Conservation (phyloP, 35 echinoderm and acorn worm genomes). For the Anneissia japonica region DNA sequence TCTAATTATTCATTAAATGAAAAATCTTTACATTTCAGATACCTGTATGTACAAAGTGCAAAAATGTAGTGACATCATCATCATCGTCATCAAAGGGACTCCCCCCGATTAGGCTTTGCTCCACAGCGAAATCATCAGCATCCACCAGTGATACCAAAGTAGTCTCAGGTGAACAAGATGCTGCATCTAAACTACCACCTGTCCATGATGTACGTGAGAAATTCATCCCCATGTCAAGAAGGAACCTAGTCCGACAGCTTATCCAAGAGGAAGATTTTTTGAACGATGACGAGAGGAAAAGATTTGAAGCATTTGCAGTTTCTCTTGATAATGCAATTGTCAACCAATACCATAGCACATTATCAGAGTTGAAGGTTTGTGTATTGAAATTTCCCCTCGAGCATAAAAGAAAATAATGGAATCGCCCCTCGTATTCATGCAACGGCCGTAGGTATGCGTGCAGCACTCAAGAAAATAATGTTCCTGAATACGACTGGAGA, state of each 20-base stretch:
- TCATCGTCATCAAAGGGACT: neutral
- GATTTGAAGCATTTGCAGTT: slow-evolving; percentile 79
- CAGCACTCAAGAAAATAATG: no score
- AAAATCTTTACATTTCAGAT: no score
- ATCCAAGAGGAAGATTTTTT: slow-evolving; percentile 81
- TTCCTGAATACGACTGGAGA: no score
- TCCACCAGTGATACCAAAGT: neutral
- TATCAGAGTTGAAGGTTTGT: slow-evolving; percentile 84
- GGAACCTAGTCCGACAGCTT: slow-evolving; percentile 61
- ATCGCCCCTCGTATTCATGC: no score
- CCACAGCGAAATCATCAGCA: neutral
- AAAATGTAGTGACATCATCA: neutral
- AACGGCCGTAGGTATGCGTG: no score
- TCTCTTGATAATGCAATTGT: slow-evolving; percentile 67
- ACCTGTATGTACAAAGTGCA: neutral
- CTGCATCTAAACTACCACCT: slow-evolving; percentile 12
- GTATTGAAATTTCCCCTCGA: neutral
- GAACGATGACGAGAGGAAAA: slow-evolving; percentile 29
- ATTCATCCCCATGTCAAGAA: slow-evolving; percentile 90
- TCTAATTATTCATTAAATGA: no score
- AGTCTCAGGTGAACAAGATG: neutral
- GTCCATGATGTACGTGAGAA: slow-evolving; percentile 67
- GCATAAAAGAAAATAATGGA: no score
- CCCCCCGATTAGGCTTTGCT: neutral
- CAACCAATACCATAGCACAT: slow-evolving; percentile 84